phyloP scores from a whole-genome alignment of 2,888 invertebrate genomes.

The Drosophila formosana region DNA sequence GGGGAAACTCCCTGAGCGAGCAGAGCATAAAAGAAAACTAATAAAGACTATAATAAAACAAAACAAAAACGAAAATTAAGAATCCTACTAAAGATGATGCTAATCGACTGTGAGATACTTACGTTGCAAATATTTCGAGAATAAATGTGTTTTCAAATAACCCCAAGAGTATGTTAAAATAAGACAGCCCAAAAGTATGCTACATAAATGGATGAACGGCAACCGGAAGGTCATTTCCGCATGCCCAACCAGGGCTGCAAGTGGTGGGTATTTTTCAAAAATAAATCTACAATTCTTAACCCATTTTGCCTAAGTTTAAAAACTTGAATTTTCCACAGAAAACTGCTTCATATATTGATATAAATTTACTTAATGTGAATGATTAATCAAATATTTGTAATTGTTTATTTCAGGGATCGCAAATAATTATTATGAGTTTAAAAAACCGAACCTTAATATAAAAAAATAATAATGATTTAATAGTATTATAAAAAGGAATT shows the following conservation, averaged over 20 bases:
- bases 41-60: slow-evolving; percentile 51
- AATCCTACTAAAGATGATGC: slow-evolving; percentile 19
- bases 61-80: slow-evolving; percentile 13
- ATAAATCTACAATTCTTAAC: neutral
- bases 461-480: too few species aligned
- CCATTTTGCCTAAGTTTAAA: too few species aligned
- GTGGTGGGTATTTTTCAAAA: neutral
- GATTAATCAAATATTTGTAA: too few species aligned
- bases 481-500: too few species aligned
- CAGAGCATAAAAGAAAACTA: slow-evolving; percentile 45
- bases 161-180: slow-evolving; percentile 33
- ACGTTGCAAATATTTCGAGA: slow-evolving; percentile 31
- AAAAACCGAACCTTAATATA: too few species aligned
- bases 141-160: slow-evolving; percentile 46
- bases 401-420: too few species aligned
- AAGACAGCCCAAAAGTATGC: neutral
- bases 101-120: slow-evolving; percentile 32
- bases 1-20: slow-evolving; percentile 31
- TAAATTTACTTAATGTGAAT: too few species aligned
- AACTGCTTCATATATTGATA: too few species aligned
- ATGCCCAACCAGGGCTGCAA: neutral
- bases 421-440: too few species aligned
- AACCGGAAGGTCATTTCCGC: neutral
- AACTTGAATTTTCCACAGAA: too few species aligned
- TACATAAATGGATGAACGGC: neutral